Evolutionary conservation across 1,140 invertebrate genomes (phyloP).

Genomic region (Lethocerus indicus): DNA sequence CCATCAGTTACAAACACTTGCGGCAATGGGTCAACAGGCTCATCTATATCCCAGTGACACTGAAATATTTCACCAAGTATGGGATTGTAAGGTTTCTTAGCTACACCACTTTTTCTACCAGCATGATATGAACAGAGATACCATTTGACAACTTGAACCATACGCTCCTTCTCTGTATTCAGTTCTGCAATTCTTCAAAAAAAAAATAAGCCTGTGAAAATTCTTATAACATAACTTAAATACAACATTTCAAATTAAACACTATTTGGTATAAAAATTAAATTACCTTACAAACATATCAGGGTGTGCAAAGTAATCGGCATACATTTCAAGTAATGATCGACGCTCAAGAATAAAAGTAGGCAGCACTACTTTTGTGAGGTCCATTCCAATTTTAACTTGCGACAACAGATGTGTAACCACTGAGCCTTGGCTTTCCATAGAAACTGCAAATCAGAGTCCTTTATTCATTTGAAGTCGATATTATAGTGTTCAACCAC

Average conservation of each 20-base stretch:
- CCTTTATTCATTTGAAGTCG: background rate
- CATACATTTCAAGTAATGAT: constrained; percentile 93
- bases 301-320: constrained; percentile 95
- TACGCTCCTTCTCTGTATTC: constrained; percentile 66
- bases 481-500: background rate
- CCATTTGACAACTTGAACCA: constrained; percentile 86
- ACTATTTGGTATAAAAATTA: background rate
- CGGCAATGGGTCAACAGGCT: background rate
- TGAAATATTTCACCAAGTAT: constrained; percentile 88
- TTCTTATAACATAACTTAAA: background rate
- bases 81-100: constrained; percentile 97
- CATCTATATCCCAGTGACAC: constrained; percentile 62
- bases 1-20: constrained; percentile 45
- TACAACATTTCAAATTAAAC: background rate
- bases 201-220: background rate
- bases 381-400: constrained; percentile 96
- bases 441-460: constrained; percentile 22
- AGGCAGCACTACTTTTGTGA: constrained; percentile 93
- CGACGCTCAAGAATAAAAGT: constrained; percentile 90
- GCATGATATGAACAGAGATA: constrained; percentile 96
- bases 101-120: constrained; percentile 80
- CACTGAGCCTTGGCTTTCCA: constrained; percentile 89
- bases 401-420: constrained; percentile 87
- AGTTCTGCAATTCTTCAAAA: constrained; percentile 58
- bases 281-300: constrained; percentile 86